Base-by-base conservation (phyloP, 2,113 vertebrate species). In the Dipodomys merriami region DNA sequence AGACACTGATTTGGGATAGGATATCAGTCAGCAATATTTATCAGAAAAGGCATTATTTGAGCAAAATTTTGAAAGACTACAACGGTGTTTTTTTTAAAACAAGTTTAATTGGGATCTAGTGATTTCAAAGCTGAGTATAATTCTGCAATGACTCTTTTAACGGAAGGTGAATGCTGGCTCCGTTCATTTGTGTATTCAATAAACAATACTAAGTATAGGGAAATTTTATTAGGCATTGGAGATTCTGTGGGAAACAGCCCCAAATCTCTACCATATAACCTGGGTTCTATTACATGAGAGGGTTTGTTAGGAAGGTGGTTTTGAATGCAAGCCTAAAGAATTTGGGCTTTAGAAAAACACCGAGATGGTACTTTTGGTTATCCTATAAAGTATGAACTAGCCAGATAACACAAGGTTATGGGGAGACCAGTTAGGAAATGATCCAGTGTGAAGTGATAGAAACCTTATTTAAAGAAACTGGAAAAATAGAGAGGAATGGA, bases 51-150 rank as follows among this genome's bases (percentile, higher is more conserved):
- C 3, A 62, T 53, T 76, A 39, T 30, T 80, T 71, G 18, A 60
- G 68, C 8, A 74, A 12, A 88, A 88, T 25, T 95, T 91, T 86
- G 25, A 91, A 77, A 71, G 25, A 78, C 60, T 71, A 7, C 62
- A 23, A 25, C 1, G 62, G 23, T 64, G 11, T 9, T 11, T 49
- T 49, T 11, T 57, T 57, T 18, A 16, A 16, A 57, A 15, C 53
- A 57, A 39, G 53, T 18, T 57, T 57, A 5, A 6, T 29, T 39
- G 46, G 81, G 7, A 27, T 8, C 39, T 83, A 46, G 64, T 83
- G 2, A 29, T 62, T 73, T 79, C 65, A 67, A 83, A 82, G 1
- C 19, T 74, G 30, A 80, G 33, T 72, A 7, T 81, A 39, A 18
- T 85, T 80, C 20, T 72, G 12, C 49, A 74, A 6, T 76, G 15